Evolutionary conservation across 1,140 invertebrate genomes (phyloP).

Genomic region (Cylas formicarius): DNA sequence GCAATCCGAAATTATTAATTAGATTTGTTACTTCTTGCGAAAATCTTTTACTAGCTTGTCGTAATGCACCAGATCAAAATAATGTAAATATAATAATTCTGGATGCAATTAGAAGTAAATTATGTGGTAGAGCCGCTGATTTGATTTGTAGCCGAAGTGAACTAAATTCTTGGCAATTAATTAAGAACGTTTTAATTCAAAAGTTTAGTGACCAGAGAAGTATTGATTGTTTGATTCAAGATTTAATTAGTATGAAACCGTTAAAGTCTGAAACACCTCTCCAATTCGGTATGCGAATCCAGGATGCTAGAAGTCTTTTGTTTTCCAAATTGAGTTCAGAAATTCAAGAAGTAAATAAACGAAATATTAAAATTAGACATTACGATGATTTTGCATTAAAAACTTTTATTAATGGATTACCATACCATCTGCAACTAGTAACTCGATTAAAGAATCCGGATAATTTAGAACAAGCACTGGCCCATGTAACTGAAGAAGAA

Average conservation of each 20-base stretch:
- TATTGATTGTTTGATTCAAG: conserved; percentile 24
- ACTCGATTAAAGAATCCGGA: conserved; percentile 12
- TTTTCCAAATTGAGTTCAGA: conserved; percentile 14
- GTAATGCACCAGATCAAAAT: conserved; percentile 6
- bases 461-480: conserved; percentile 18
- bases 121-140: conserved; percentile 15
- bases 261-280: conserved; percentile 16
- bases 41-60: conserved; percentile 2
- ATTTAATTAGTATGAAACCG: conserved; percentile 16
- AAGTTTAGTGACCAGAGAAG: conserved; percentile 21
- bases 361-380: conserved; percentile 9
- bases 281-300: conserved; percentile 18
- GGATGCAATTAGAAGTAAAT: conserved; percentile 18
- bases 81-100: conserved; percentile 13
- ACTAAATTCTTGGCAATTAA: conserved; percentile 14
- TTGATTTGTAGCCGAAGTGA: conserved; percentile 18
- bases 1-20: conserved; percentile 1
- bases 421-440: conserved; percentile 13
- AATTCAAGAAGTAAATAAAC: conserved; percentile 11
- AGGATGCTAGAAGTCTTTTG: conserved; percentile 16
- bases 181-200: conserved; percentile 16
- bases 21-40: conserved; percentile 15
- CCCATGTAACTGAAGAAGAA: conserved; percentile 17
- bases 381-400: conserved; percentile 18
- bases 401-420: conserved; percentile 19